Evolutionary conservation across 35 echinoderm and acorn worm genomes (phyloP).

Genomic region (Amphiura filiformis): DNA sequence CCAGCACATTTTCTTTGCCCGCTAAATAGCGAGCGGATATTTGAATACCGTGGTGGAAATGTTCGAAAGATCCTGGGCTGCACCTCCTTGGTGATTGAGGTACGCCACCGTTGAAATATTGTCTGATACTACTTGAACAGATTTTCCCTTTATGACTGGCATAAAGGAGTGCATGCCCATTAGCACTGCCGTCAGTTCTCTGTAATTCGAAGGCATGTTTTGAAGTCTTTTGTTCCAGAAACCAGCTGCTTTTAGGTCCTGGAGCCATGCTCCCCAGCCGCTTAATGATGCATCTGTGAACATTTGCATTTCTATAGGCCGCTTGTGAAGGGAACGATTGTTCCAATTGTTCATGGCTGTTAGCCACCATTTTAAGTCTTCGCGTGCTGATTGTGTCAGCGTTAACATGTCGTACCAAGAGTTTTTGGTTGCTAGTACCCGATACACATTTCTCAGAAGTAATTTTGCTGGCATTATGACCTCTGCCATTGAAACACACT

Average conservation of each 20-base stretch:
- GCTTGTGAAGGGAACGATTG: background rate
- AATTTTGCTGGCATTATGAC: conserved; percentile 45
- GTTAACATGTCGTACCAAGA: conserved; percentile 27
- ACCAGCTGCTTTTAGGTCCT: too few relatives aligned
- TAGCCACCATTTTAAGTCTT: conserved; percentile 45
- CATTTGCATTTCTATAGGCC: conserved; percentile 25
- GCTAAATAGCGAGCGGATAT: conserved; percentile 14
- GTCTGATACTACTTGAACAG: conserved; percentile 53
- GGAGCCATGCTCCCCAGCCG: too few relatives aligned
- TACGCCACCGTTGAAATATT: conserved; percentile 59
- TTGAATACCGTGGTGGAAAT: background rate
- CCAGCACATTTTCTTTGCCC: conserved; percentile 18
- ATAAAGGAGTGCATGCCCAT: conserved; percentile 40
- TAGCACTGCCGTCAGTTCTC: conserved; percentile 42
- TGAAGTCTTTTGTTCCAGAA: too few relatives aligned
- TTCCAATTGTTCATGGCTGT: conserved; percentile 40
- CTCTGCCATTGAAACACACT: conserved; percentile 48
- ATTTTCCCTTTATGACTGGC: conserved; percentile 25
- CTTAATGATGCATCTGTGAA: conserved; percentile 33
- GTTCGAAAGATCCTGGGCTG: conserved; percentile 25
- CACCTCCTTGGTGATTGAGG: conserved; percentile 40
- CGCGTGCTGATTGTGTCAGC: background rate
- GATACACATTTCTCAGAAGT: conserved; percentile 39
- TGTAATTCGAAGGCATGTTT: too few relatives aligned
- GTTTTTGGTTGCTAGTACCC: conserved; percentile 32